Conservation (phyloP, 2,797 vertebrate genomes). For the Manis crassicaudata region DNA sequence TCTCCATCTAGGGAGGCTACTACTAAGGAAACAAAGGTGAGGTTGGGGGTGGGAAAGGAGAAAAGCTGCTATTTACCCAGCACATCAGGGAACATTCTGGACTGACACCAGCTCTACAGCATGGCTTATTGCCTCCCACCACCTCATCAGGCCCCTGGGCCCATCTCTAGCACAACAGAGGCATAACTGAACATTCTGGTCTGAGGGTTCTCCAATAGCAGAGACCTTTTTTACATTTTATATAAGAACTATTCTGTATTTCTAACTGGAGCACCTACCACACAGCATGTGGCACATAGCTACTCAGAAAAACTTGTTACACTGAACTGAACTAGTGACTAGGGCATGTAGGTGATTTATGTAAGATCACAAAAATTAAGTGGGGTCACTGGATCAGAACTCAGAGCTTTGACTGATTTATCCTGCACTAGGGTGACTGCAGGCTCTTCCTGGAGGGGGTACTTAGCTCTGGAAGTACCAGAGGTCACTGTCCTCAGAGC, state of each 20-base stretch:
- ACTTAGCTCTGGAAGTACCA: neutral
- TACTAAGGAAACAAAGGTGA: neutral
- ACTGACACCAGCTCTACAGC: neutral
- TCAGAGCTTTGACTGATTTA: neutral
- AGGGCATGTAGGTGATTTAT: neutral
- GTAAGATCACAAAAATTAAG: neutral
- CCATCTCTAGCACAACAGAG: neutral
- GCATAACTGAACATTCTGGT: neutral
- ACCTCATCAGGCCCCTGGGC: neutral
- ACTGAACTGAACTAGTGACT: neutral
- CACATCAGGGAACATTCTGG: neutral
- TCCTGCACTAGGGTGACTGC: accelerated
- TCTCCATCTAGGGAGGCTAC: neutral
- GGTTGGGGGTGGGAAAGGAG: neutral
- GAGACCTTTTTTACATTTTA: neutral
- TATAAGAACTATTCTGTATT: neutral
- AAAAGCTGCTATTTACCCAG: neutral
- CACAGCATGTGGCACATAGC: neutral
- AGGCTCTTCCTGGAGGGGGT: neutral
- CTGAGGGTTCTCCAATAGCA: neutral
- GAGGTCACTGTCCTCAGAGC: neutral
- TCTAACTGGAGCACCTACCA: neutral
- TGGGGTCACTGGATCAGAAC: neutral
- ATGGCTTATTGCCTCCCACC: neutral
- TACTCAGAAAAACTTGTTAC: neutral